Base-by-base conservation (phyloP, 2,797 vertebrate species). In the Coluber constrictor region DNA sequence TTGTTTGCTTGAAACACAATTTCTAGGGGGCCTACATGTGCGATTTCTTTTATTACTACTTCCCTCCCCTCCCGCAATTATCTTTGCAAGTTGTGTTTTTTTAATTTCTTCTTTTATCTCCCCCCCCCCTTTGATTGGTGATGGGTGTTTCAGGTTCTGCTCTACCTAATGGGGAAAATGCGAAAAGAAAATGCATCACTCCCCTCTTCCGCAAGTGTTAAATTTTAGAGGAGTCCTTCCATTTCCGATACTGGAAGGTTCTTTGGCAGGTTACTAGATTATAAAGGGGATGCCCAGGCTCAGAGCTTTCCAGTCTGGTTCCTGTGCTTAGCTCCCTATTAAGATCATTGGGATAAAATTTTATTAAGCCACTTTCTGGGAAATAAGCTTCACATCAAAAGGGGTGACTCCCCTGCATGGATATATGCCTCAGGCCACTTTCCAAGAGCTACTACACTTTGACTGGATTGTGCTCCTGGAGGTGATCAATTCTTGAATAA, bases 261-360 rank as follows among this genome's bases (percentile, higher is more conserved):
- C 54, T 92, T 87, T 66, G 95, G 70, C 27, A 83, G 87, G 37
- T 87, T 89, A 74, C 95, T 94, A 90, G 94, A 95, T 83, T 74
- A 74, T 74, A 74, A 74, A 94, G 89, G 94, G 37, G 92, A 94
- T 9, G n/a, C 32, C 16, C 32, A 37, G n/a, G 95, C 95, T 95
- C 57, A 18, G 93, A 93, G 94, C 94, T 95, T 94, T 95, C 95
- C 10, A 12, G 47, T 15, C 11, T 13, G 1, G 18, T 66, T 47
- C 63, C 16, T 60, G 37, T 4, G 29, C 79, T 43, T 86, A 2
- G 70, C 1, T 74, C 37, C 32, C 15, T 86, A 25, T 23, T 87
- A 37, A 57, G 55, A 47, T 60, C 18, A 10, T 55, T 83, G 70
- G 90, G 90, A 29, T 61, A 51, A 51, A 57, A 83, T 91, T 70